These are phyloP conservation scores for Crenichthys baileyi DNA, from an alignment of 2,797 vertebrate genomes.

Conservation along the genomic window DNA sequence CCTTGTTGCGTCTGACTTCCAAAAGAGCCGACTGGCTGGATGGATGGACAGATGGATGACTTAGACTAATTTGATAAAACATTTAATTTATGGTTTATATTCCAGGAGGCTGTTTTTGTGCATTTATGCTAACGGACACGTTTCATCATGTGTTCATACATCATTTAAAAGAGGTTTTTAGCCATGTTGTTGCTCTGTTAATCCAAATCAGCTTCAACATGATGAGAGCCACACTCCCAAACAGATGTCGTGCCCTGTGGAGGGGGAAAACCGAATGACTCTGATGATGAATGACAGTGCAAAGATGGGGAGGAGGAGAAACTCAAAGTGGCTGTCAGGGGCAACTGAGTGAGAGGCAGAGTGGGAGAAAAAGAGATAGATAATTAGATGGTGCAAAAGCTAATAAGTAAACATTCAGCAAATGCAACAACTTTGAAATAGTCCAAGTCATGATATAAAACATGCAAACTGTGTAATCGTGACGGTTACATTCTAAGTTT, in stretches of 20 bases:
- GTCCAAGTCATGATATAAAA: neutral
- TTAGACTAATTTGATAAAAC: neutral
- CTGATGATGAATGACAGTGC: constrained; percentile 64
- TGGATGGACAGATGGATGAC: neutral
- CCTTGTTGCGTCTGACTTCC: neutral
- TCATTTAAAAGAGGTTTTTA: neutral
- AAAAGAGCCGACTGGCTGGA: neutral
- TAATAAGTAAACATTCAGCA: constrained; percentile 9
- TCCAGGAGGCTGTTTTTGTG: neutral
- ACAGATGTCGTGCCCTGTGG: constrained; percentile 68
- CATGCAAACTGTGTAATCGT: neutral
- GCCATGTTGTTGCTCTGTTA: constrained; percentile 2
- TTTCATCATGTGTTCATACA: neutral
- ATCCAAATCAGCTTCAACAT: constrained; percentile 46
- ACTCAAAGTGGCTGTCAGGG: constrained; percentile 46
- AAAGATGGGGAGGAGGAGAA: constrained; percentile 57
- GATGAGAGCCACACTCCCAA: constrained; percentile 43
- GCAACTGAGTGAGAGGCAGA: constrained; percentile 29
- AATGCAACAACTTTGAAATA: neutral
- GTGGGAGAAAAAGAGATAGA: constrained; percentile 10
- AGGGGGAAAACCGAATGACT: constrained; percentile 47
- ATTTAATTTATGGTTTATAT: neutral
- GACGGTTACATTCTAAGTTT: neutral
- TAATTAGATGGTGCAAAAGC: constrained; percentile 12
- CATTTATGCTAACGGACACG: neutral